A percentile compares a stretch with the other conserved stretches of the same genome.
These are phyloP conservation scores for Fringilla coelebs DNA, from an alignment of 2,797 vertebrate genomes.

Conservation along the genomic window DNA sequence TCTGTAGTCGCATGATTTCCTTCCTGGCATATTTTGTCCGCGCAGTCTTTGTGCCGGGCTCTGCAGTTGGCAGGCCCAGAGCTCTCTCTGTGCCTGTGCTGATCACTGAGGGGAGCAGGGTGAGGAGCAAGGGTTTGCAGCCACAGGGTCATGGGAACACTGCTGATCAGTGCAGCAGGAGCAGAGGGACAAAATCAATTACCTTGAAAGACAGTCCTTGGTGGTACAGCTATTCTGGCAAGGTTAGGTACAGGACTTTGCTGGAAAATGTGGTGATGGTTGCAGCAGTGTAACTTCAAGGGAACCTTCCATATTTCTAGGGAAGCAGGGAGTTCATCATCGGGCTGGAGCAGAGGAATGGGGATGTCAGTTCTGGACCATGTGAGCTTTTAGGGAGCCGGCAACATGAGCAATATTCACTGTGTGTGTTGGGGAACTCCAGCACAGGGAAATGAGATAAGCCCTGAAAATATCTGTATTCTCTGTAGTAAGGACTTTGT, in stretches of 20 bases:
- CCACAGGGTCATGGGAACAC: not conserved
- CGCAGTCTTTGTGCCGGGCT: not conserved
- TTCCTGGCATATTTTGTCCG: not conserved
- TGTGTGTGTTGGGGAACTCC: not conserved
- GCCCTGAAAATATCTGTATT: not conserved
- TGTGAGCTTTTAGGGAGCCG: not conserved
- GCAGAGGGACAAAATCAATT: not conserved
- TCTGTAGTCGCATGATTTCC: not conserved
- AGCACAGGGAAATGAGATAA: not conserved
- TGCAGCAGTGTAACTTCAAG: not conserved
- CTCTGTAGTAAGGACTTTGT: not conserved
- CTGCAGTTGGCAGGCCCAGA: no score
- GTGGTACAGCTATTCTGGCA: not conserved
- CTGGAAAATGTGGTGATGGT: not conserved
- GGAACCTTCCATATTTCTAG: not conserved
- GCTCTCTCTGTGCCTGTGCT: accelerated
- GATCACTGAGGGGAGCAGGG: not conserved
- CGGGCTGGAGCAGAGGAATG: not conserved
- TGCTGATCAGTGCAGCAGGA: not conserved
- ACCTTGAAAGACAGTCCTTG: not conserved
- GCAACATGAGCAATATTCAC: not conserved
- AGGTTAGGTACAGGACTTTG: not conserved
- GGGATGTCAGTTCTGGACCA: not conserved
- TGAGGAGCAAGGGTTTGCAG: not conserved
- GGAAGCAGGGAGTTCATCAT: not conserved